Conservation (phyloP, 2,888 invertebrate genomes). For the Archips xylosteana region DNA sequence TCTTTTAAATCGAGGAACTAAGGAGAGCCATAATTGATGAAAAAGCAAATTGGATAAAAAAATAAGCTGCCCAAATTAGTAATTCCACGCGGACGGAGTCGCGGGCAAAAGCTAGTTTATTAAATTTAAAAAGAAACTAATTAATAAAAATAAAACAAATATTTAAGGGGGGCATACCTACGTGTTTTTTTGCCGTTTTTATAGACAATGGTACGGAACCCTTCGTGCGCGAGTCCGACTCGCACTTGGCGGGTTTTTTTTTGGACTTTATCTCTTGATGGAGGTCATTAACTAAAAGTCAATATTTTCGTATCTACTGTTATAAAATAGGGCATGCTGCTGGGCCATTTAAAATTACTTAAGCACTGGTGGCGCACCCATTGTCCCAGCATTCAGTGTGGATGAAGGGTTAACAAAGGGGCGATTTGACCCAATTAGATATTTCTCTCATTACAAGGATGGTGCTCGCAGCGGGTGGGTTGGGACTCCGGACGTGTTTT, state of each 20-base stretch:
- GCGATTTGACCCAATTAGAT: conserved; percentile 55
- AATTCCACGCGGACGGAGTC: too few relatives aligned
- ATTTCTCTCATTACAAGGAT: conserved; percentile 48
- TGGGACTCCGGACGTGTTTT: conserved; percentile 43
- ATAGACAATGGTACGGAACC: too few relatives aligned
- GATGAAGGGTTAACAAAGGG: conserved; percentile 50
- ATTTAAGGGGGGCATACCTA: too few relatives aligned
- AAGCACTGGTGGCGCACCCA: conserved; percentile 43
- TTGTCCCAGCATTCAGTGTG: conserved; percentile 48
- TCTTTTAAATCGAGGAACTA: too few relatives aligned
- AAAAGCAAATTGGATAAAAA: too few relatives aligned
- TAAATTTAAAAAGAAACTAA: too few relatives aligned
- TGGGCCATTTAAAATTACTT: conserved; percentile 49
- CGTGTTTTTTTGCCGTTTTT: too few relatives aligned
- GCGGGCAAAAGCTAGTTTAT: too few relatives aligned
- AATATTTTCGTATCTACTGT: background rate
- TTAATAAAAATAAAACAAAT: too few relatives aligned
- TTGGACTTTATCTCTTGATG: background rate
- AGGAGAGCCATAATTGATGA: too few relatives aligned
- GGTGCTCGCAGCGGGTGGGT: conserved; percentile 42
- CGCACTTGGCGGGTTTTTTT: background rate
- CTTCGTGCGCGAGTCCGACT: too few relatives aligned
- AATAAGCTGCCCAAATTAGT: too few relatives aligned
- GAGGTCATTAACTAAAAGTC: conserved; percentile 1
- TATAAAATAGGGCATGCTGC: background rate